phyloP scores from a whole-genome alignment of 1,140 invertebrate species.

The Drosophila kanapiae region DNA sequence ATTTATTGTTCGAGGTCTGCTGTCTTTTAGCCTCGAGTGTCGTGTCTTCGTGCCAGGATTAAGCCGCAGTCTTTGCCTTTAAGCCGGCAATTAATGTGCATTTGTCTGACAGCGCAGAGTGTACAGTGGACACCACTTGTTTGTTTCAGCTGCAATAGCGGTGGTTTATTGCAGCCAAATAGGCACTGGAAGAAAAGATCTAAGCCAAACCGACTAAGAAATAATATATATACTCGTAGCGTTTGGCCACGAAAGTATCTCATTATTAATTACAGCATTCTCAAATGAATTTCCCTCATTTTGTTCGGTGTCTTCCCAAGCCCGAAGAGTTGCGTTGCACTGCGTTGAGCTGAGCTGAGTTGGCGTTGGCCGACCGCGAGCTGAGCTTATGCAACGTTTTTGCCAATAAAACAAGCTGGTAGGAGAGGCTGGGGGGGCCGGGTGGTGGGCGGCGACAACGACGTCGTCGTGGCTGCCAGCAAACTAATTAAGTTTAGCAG shows the following conservation, averaged over 20 bases:
- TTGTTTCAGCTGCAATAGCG: constrained; percentile 1
- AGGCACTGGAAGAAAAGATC: neutral
- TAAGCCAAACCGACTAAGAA: too few species aligned
- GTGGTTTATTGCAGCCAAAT: constrained; percentile 19
- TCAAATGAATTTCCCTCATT: neutral
- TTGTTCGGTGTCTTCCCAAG: neutral
- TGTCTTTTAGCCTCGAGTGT: constrained; percentile 5
- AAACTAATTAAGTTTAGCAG: constrained; percentile 73
- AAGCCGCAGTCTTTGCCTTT: constrained; percentile 11
- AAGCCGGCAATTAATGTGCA: constrained; percentile 52
- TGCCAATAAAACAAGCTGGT: constrained; percentile 53
- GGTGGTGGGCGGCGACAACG: neutral
- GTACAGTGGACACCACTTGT: constrained; percentile 7
- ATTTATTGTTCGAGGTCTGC: constrained; percentile 17
- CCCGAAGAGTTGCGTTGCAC: constrained; percentile 12
- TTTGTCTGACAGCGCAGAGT: constrained; percentile 39
- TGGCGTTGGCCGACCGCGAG: constrained; percentile 40
- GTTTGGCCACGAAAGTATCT: neutral
- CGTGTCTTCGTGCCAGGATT: constrained; percentile 1
- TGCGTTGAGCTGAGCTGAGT: constrained; percentile 6
- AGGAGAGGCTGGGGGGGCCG: too few species aligned
- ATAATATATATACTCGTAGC: neutral
- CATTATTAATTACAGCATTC: too few species aligned
- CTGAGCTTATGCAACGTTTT: constrained; percentile 52
- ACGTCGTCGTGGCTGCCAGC: constrained; percentile 42